Evolutionary conservation across 2,113 vertebrate genomes (phyloP).

Genomic region (Tachysurus fulvidraco): DNA sequence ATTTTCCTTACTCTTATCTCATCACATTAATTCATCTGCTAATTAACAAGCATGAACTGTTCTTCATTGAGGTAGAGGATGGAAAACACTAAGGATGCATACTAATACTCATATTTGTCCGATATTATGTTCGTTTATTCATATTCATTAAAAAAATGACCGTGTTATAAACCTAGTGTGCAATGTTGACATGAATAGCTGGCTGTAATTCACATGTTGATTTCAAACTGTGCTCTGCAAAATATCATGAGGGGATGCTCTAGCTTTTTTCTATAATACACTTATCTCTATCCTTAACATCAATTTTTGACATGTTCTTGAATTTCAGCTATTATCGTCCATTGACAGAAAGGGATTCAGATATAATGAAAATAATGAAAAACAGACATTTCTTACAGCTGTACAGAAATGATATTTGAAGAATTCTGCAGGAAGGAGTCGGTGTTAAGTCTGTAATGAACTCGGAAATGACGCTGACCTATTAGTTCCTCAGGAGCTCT

Average conservation of each 20-base stretch:
- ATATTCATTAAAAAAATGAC: neutral
- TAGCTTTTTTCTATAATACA: neutral
- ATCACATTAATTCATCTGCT: neutral
- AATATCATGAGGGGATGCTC: neutral
- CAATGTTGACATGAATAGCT: neutral
- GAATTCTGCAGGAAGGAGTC: too few relatives aligned
- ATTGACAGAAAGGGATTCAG: neutral
- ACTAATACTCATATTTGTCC: neutral
- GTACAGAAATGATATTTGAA: neutral
- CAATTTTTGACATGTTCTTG: neutral
- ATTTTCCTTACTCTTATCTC: neutral
- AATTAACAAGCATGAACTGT: neutral
- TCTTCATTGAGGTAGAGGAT: neutral
- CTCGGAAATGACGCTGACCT: too few relatives aligned
- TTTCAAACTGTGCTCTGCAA: neutral
- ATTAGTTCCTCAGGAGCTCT: too few relatives aligned
- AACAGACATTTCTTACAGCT: neutral
- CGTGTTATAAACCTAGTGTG: neutral
- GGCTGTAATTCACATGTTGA: neutral
- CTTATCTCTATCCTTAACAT: neutral
- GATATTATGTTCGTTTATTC: neutral
- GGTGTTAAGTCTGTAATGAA: too few relatives aligned
- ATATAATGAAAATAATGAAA: neutral
- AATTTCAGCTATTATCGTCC: neutral
- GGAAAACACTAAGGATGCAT: neutral